Conservation (phyloP, 2,113 vertebrate species). For the Calyptomena viridis region DNA sequence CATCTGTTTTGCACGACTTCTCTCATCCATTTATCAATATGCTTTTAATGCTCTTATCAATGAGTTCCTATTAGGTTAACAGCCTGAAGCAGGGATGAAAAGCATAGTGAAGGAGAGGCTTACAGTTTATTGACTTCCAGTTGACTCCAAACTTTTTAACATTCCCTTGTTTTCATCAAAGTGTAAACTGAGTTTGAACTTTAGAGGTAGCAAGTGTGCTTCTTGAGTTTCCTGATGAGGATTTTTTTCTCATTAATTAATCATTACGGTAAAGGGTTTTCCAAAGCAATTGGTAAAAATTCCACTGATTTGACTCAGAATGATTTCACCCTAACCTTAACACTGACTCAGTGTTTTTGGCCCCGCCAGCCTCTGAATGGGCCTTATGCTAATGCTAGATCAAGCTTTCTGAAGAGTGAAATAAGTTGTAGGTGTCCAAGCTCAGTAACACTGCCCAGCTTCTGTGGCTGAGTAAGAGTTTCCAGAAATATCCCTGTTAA, state of each 20-base stretch:
- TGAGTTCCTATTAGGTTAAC: background rate
- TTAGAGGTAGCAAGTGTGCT: background rate
- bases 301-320: background rate
- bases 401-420: background rate
- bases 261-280: background rate
- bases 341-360: background rate
- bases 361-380: background rate
- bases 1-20: background rate
- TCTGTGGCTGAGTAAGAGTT: background rate
- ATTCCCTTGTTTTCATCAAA: background rate
- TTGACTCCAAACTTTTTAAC: background rate
- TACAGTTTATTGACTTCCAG: background rate
- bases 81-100: background rate
- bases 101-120: background rate
- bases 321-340: background rate
- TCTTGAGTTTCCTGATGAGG: background rate
- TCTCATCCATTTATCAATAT: conserved; percentile 10
- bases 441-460: background rate
- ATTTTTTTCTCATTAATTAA: background rate
- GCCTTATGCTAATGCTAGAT: background rate
- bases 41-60: conserved; percentile 8
- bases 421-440: background rate
- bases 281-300: background rate
- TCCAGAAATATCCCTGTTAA: background rate
- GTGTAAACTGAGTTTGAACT: background rate